Conservation (phyloP, 2,888 invertebrate species). For the Cheilosia urbana region DNA sequence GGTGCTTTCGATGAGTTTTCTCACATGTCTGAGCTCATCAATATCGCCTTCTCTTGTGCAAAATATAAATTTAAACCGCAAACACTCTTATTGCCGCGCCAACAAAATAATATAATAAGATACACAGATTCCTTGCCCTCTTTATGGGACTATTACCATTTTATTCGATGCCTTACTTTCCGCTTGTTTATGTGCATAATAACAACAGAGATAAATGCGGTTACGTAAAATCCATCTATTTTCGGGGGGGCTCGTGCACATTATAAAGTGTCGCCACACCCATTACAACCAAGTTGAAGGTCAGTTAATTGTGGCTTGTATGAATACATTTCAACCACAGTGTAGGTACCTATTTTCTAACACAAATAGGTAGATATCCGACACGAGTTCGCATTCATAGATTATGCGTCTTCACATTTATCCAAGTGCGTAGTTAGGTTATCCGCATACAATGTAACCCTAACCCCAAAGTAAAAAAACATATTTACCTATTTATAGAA, state of each 20-base stretch:
- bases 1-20: neutral
- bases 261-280: slow-evolving; percentile 17
- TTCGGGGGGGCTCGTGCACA: slow-evolving; percentile 48
- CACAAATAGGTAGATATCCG: neutral
- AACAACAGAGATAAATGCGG: neutral
- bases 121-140: neutral
- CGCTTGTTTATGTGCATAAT: neutral
- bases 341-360: slow-evolving; percentile 1
- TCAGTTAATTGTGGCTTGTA: slow-evolving; percentile 1
- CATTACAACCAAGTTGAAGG: slow-evolving; percentile 43
- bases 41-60: neutral
- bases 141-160: neutral
- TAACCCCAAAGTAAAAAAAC: no score
- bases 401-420: no score
- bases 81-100: neutral
- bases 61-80: neutral
- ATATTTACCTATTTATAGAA: no score
- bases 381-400: neutral
- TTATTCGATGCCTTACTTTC: neutral
- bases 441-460: no score
- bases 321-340: slow-evolving; percentile 19
- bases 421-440: no score
- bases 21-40: neutral
- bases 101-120: neutral
- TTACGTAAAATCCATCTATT: slow-evolving; percentile 36